Evolutionary conservation across 2,797 vertebrate genomes (phyloP).

Genomic region (Rhinoraja longicauda): DNA sequence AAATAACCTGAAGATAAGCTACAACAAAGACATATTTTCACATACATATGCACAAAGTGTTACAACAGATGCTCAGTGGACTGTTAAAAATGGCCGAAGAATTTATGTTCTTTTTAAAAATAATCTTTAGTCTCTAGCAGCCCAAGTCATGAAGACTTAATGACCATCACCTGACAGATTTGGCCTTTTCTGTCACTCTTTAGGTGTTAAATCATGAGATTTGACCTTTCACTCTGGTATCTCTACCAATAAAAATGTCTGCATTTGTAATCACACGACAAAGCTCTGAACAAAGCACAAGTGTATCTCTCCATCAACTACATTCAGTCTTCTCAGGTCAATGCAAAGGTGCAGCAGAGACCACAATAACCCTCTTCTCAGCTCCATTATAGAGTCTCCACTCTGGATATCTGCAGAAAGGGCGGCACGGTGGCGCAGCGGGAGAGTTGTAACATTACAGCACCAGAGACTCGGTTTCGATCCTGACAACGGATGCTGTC

Average conservation of each 20-base stretch:
- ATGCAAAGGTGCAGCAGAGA: background rate
- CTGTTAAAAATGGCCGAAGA: background rate
- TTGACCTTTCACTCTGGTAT: background rate
- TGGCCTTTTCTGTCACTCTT: background rate
- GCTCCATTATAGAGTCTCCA: background rate
- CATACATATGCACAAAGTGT: background rate
- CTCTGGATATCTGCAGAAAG: background rate
- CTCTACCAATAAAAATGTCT: background rate
- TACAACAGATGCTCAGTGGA: background rate
- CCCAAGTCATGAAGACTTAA: background rate
- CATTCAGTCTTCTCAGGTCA: background rate
- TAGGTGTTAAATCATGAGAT: background rate
- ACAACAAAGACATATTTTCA: background rate
- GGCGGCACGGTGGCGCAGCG: too few species aligned
- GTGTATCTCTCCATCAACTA: background rate
- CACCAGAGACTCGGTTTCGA: too few species aligned
- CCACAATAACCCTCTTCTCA: background rate
- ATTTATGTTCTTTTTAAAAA: background rate
- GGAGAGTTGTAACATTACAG: too few species aligned
- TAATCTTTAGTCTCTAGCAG: background rate
- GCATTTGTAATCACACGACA: background rate
- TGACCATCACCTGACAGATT: background rate
- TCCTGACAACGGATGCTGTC: too few species aligned
- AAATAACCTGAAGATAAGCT: background rate
- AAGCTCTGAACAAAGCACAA: background rate